Percentiles rank a stretch among this genome's conserved stretches.
phyloP scores from a whole-genome alignment of 1,140 invertebrate genomes.

The Tetragonula clypearis region DNA sequence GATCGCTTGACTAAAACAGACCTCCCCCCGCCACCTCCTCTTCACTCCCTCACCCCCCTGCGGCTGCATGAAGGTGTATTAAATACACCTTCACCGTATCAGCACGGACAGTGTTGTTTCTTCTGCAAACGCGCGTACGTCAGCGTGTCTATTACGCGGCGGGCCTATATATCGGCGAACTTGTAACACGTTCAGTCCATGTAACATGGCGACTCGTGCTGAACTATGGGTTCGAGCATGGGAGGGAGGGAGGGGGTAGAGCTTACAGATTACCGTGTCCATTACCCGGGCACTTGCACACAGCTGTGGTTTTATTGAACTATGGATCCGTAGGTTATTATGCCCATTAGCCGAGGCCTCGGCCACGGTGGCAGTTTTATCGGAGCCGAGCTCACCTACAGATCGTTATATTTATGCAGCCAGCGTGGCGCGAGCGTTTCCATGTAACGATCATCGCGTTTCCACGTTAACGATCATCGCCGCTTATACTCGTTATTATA shows the following conservation, averaged over 20 bases:
- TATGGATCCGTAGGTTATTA: constrained; percentile 5
- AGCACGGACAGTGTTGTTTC: constrained; percentile 1
- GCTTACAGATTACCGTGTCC: background rate
- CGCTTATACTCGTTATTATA: background rate
- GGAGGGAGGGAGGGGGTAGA: too few species aligned
- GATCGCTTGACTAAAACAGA: too few species aligned
- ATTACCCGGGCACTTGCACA: background rate
- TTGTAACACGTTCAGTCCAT: background rate
- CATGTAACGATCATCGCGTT: background rate
- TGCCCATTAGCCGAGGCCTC: background rate
- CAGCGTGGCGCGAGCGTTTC: background rate
- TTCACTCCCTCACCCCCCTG: background rate
- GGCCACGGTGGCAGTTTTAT: background rate
- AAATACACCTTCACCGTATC: background rate
- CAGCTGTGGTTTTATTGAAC: constrained; percentile 1
- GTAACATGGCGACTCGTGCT: background rate
- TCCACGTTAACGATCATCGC: background rate
- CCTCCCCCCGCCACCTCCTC: too few species aligned
- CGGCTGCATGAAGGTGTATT: background rate
- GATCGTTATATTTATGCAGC: background rate
- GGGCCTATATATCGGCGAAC: background rate
- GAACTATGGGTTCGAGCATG: background rate
- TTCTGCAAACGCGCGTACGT: constrained; percentile 1
- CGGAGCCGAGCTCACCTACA: background rate
- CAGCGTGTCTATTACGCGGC: constrained; percentile 5